These are phyloP conservation scores for Lasioglossum zephyrum DNA, from an alignment of 2,888 invertebrate genomes.

Conservation along the genomic window DNA sequence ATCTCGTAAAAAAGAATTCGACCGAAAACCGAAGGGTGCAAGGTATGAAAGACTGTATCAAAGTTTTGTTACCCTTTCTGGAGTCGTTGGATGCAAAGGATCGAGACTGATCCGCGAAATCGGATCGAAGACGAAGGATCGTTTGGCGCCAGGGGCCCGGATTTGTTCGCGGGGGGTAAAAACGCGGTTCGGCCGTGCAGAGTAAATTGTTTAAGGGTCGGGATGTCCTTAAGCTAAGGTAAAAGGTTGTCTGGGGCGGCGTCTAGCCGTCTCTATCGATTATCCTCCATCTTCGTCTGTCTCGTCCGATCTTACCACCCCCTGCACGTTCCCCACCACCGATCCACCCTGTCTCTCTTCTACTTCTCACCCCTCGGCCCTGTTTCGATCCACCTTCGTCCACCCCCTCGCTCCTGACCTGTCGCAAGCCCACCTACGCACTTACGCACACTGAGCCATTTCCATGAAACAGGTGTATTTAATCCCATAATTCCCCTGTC, in stretches of 20 bases:
- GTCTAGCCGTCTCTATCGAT: slow-evolving; percentile 85
- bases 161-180: slow-evolving; percentile 31
- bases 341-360: slow-evolving; percentile 22
- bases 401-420: slow-evolving; percentile 80
- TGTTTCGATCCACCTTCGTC: slow-evolving; percentile 50
- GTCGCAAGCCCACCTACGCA: slow-evolving; percentile 81
- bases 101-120: not conserved
- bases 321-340: slow-evolving; percentile 51
- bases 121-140: not conserved
- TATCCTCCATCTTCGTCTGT: slow-evolving; percentile 81
- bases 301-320: slow-evolving; percentile 76
- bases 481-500: not conserved
- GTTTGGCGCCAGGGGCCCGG: slow-evolving; percentile 23
- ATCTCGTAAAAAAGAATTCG: not conserved
- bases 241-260: slow-evolving; percentile 84
- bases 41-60: not conserved
- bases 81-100: not conserved
- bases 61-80: not conserved
- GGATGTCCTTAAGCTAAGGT: slow-evolving; percentile 81
- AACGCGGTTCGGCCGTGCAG: slow-evolving; percentile 68
- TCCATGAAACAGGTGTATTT: not conserved
- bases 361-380: slow-evolving; percentile 26
- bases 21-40: not conserved
- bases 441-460: slow-evolving; percentile 61
- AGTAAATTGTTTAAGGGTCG: slow-evolving; percentile 79